These are phyloP conservation scores for Cariama cristata DNA, from an alignment of 2,113 vertebrate genomes.

Conservation along the genomic window DNA sequence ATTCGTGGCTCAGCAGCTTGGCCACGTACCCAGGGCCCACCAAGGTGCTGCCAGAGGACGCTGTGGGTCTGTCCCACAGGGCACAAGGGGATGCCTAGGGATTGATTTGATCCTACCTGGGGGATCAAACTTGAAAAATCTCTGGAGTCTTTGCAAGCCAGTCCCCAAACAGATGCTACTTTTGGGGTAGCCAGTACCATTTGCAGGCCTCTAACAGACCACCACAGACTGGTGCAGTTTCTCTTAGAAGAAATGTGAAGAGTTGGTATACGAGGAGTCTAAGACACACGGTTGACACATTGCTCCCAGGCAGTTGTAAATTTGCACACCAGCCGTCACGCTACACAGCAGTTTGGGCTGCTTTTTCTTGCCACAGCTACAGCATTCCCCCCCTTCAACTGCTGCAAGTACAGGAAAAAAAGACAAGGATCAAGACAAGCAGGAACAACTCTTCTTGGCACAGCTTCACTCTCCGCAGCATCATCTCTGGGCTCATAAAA, in stretches of 20 bases:
- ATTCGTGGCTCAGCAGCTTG: background rate
- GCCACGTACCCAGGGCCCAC: background rate
- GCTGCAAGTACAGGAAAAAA: background rate
- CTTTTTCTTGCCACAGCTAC: background rate
- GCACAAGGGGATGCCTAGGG: background rate
- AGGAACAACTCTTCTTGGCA: constrained; percentile 29
- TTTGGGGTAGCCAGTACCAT: background rate
- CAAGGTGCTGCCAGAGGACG: background rate
- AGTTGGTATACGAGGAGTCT: background rate
- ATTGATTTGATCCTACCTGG: background rate
- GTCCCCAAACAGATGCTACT: background rate
- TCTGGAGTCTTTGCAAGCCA: background rate
- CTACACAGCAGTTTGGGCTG: background rate
- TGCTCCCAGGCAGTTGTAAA: background rate
- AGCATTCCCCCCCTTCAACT: background rate
- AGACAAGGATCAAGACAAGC: constrained; percentile 22
- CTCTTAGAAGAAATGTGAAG: background rate
- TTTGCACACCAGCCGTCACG: background rate
- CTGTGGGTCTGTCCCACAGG: background rate
- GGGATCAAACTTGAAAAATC: background rate
- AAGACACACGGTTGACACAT: background rate
- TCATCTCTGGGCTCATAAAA: constrained; percentile 38
- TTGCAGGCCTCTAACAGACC: background rate
- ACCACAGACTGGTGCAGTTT: background rate
- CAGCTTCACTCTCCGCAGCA: background rate